A percentile compares a stretch with the other conserved stretches of the same genome.
phyloP scores from a whole-genome alignment of 2,113 vertebrate species.

The Tretioscincus oriximinensis region DNA sequence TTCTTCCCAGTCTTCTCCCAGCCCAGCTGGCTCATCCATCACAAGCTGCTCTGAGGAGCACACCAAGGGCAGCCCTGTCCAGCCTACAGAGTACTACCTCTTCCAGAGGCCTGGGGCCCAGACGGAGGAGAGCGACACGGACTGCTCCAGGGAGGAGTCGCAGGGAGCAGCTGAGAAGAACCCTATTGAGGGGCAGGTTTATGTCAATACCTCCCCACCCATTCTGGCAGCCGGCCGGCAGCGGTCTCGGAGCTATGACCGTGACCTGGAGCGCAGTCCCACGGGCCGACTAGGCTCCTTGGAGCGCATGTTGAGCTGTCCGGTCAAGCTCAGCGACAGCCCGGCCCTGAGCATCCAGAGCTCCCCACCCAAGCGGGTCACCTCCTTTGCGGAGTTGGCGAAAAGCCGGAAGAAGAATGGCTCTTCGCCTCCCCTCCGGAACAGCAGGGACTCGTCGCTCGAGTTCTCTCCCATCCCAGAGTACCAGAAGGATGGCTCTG shows the following conservation, averaged over 20 bases:
- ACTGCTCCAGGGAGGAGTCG: slow-evolving; percentile 43
- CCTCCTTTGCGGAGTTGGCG: slow-evolving; percentile 94
- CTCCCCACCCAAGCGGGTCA: slow-evolving; percentile 81
- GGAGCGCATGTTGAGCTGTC: slow-evolving; percentile 96
- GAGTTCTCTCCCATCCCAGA: slow-evolving; percentile 87
- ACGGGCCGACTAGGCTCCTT: slow-evolving; percentile 81
- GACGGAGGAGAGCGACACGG: slow-evolving; percentile 60
- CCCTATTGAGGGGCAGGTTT: slow-evolving; percentile 87
- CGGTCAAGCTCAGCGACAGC: slow-evolving; percentile 87
- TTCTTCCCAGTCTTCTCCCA: slow-evolving; percentile 94
- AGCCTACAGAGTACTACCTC: slow-evolving; percentile 93
- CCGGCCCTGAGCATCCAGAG: slow-evolving; percentile 62
- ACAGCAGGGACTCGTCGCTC: slow-evolving; percentile 74
- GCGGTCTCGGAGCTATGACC: slow-evolving; percentile 95
- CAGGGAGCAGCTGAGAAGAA: slow-evolving; percentile 46
- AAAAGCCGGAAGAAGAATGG: slow-evolving; percentile 82
- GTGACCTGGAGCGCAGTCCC: slow-evolving; percentile 85
- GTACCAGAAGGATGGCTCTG: slow-evolving; percentile 62
- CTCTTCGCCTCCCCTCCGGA: slow-evolving; percentile 70
- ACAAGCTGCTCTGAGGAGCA: slow-evolving; percentile 94
- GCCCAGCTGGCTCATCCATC: slow-evolving; percentile 88
- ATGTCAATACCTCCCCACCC: slow-evolving; percentile 88
- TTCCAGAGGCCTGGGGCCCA: slow-evolving; percentile 76
- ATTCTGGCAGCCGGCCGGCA: slow-evolving; percentile 69
- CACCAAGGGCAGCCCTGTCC: slow-evolving; percentile 85